phyloP scores from a whole-genome alignment of 2,797 vertebrate genomes.

The Molossus alvarezi region DNA sequence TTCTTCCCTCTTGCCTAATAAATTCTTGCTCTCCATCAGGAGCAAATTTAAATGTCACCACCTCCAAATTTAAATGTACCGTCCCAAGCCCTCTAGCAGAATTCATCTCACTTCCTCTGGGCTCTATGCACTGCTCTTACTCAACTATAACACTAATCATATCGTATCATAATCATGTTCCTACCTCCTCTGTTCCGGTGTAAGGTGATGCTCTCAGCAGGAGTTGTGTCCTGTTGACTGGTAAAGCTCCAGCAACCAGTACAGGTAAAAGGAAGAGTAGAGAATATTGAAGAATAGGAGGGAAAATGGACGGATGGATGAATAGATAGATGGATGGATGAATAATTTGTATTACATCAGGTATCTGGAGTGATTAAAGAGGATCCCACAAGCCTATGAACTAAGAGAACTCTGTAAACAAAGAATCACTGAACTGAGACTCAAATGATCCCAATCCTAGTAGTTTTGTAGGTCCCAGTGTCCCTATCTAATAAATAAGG shows the following conservation, averaged over 20 bases:
- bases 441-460: conserved; percentile 44
- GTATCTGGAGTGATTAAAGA: conserved; percentile 35
- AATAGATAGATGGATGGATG: not conserved
- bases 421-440: conserved; percentile 73
- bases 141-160: not conserved
- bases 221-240: not conserved
- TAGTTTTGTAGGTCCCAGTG: conserved; percentile 22
- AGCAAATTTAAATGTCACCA: not conserved
- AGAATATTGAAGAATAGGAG: not conserved
- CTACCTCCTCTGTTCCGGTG: not conserved
- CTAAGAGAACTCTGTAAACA: conserved; percentile 70
- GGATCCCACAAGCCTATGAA: not conserved
- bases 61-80: not conserved
- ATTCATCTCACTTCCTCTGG: not conserved
- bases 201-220: not conserved
- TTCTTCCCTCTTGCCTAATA: conserved; percentile 24
- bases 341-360: not conserved
- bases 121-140: not conserved
- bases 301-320: not conserved
- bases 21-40: not conserved
- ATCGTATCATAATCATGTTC: not conserved
- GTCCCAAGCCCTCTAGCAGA: not conserved
- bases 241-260: not conserved
- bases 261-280: not conserved
- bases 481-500: conserved; percentile 73